A percentile compares a stretch with the other conserved stretches of the same genome.
Conservation (phyloP, 2,888 invertebrate genomes). For the Amphimallon solstitiale region DNA sequence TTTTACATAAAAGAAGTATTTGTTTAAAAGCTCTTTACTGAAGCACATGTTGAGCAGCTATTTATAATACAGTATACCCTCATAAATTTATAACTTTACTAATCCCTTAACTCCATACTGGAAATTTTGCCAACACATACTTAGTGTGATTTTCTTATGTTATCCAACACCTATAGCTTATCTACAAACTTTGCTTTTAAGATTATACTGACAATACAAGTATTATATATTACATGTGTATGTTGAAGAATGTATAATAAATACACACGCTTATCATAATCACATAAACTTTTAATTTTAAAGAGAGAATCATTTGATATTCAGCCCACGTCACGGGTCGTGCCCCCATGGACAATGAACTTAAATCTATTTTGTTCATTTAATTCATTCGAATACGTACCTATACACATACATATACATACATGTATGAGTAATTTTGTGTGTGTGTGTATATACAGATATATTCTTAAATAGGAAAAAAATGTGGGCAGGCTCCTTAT, state of each 20-base stretch:
- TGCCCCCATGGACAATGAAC: slow-evolving; percentile 44
- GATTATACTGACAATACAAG: neutral
- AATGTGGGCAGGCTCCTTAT: slow-evolving; percentile 26
- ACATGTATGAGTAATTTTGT: neutral
- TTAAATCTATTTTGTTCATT: slow-evolving; percentile 5
- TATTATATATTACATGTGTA: neutral
- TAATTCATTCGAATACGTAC: neutral
- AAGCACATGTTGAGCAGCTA: too few species aligned
- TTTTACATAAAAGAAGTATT: too few species aligned
- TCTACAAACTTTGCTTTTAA: neutral
- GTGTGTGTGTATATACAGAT: neutral
- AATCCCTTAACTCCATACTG: too few species aligned
- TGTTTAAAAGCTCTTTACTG: too few species aligned
- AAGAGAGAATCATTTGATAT: neutral
- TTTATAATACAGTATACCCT: too few species aligned
- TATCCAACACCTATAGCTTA: too few species aligned
- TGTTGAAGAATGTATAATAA: neutral
- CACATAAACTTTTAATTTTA: slow-evolving; percentile 1
- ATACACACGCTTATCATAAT: neutral
- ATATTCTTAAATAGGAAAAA: slow-evolving; percentile 2
- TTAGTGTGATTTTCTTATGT: too few species aligned
- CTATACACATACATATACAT: neutral
- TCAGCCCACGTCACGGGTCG: slow-evolving; percentile 32
- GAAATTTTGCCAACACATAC: too few species aligned
- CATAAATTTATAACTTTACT: too few species aligned